These are phyloP conservation scores for Trichoplusia ni DNA, from an alignment of 1,140 invertebrate genomes.

Conservation along the genomic window DNA sequence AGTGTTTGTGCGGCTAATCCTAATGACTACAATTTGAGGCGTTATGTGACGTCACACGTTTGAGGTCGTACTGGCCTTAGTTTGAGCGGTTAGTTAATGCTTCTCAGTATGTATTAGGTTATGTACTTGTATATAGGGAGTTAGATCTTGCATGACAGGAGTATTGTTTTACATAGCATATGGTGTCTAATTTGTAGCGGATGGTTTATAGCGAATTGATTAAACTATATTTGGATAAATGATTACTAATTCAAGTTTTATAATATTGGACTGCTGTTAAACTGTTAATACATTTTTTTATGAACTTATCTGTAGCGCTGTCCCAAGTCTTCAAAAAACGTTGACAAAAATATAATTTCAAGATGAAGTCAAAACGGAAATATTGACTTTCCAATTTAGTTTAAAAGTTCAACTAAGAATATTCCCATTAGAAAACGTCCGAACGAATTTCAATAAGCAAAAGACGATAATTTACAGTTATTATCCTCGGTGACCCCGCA, in stretches of 20 bases:
- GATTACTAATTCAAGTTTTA: too few species aligned
- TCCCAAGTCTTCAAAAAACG: too few species aligned
- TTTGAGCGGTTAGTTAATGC: neutral
- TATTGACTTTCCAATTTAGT: neutral
- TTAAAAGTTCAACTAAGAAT: conserved; percentile 38
- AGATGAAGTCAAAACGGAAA: too few species aligned
- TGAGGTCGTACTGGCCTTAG: neutral
- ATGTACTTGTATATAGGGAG: too few species aligned
- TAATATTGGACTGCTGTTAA: too few species aligned
- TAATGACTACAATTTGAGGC: conserved; percentile 21
- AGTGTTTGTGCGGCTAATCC: conserved; percentile 9
- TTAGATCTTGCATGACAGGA: too few species aligned
- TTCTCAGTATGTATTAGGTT: neutral
- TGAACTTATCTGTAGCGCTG: too few species aligned
- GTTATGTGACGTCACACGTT: neutral
- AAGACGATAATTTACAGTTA: conserved; percentile 80
- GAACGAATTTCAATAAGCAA: conserved; percentile 74
- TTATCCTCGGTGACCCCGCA: conserved; percentile 79
- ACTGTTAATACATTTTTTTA: too few species aligned
- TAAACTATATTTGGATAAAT: too few species aligned
- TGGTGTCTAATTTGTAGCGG: neutral
- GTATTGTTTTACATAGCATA: too few species aligned
- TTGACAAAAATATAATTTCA: too few species aligned
- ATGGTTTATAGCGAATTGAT: too few species aligned
- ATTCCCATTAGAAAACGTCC: conserved; percentile 67